Evolutionary conservation across 2,888 invertebrate genomes (phyloP).

Genomic region (Aphidoletes aphidimyza): DNA sequence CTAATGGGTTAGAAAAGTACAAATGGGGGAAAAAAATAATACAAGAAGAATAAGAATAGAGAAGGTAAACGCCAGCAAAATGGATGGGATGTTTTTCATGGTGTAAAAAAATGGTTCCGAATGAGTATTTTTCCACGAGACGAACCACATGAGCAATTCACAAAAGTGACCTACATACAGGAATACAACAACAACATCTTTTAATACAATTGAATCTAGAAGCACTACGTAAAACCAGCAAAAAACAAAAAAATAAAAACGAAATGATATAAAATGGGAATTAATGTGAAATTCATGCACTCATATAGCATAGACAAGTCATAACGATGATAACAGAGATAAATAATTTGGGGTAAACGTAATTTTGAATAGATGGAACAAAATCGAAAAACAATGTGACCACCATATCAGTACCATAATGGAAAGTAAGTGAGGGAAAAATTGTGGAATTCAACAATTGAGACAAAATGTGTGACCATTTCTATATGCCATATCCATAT

Average conservation of each 20-base stretch:
- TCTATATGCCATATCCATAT: not conserved
- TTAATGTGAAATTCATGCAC: conserved; percentile 44
- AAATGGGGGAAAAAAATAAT: not conserved
- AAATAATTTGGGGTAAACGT: not conserved
- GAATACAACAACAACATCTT: not conserved
- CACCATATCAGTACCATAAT: conserved; percentile 41
- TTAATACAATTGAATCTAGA: conserved; percentile 49
- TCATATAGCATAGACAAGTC: not conserved
- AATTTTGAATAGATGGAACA: conserved; percentile 30
- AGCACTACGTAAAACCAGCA: not conserved
- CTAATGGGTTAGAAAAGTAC: not conserved
- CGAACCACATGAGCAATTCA: not conserved
- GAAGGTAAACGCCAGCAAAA: not conserved
- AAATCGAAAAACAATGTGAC: conserved; percentile 40
- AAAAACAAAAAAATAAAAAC: not conserved
- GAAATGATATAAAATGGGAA: conserved; percentile 39
- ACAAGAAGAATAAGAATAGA: too few species aligned
- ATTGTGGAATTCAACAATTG: conserved; percentile 37
- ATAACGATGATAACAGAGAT: conserved; percentile 3
- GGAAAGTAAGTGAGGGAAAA: not conserved
- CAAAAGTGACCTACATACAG: conserved; percentile 33
- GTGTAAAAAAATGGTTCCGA: not conserved
- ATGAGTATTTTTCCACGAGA: not conserved
- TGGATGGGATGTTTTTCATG: not conserved
- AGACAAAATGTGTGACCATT: not conserved